Evolutionary conservation across 2,888 invertebrate species (phyloP), one percentile per base, ranked within the genome.

Genomic region (Polia nebulosa): DNA sequence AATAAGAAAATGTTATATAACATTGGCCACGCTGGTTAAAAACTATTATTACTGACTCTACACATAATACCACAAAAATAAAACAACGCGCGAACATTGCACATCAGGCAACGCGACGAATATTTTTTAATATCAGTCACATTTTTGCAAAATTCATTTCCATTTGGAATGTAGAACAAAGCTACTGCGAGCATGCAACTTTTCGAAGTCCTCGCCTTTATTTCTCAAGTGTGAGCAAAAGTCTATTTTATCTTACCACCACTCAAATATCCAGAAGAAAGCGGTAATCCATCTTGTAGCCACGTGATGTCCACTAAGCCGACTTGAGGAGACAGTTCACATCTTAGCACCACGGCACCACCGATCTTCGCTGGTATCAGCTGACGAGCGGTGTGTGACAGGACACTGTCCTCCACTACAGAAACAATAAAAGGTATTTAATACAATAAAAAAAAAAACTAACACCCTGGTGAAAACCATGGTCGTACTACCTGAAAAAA

Each of bases 251-350:
- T 74, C 89, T 88, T 81, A 95, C 95, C 95, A 56, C 92, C 87
- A 41, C 90, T 92, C 68, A 93, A 84, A 82, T 93, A 95, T 3
- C 92, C 92, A 0, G 93, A 91, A 34, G 94, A 87, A 27, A 95
- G 67, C 1, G 94, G 93, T 44, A 95, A 83, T 15, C 95, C 94
- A 78, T 95, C 95, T 76, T 95, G 95, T 22, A 95, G 85, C 95
- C 95, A 95, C 13, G 91, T 89, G 74, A 95, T 87, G 45, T 94
- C 93, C 5, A 92, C 91, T 2, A 92, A 72, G 0, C 94, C 94
- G 0, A 93, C 88, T 83, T 95, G 94, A 2, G 94, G 92, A 1
- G 95, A 94, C 17, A 93, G 83, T 64, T 95, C 95, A 79, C 95
- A 95, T 5, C 93, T 87, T 27, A 95, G 78, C 32, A 95, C 88